These are phyloP conservation scores for Myocastor coypus DNA, from an alignment of 2,113 vertebrate species.

Conservation along the genomic window DNA sequence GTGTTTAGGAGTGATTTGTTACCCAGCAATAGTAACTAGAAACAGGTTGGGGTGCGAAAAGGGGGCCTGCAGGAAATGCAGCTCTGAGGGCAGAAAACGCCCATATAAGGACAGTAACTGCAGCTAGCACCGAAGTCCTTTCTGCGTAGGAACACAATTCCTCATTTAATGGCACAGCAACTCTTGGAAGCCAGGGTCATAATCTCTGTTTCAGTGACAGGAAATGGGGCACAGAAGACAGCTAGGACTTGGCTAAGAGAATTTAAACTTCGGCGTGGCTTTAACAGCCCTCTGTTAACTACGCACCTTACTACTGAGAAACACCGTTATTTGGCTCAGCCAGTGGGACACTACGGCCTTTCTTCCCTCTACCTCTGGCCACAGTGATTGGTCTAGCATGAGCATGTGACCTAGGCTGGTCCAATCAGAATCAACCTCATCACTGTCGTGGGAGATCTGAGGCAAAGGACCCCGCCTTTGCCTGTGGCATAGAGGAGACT, in stretches of 20 bases:
- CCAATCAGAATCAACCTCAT: constrained; percentile 20
- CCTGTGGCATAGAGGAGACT: neutral
- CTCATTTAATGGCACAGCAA: neutral
- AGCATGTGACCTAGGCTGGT: neutral
- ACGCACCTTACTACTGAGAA: neutral
- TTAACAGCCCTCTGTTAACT: neutral
- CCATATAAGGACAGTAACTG: too few species aligned
- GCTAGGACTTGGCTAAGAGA: neutral
- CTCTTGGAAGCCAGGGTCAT: neutral
- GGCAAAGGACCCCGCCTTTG: neutral
- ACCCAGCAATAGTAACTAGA: neutral
- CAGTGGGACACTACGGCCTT: neutral
- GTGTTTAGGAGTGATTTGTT: neutral
- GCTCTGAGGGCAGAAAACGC: neutral
- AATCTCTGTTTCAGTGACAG: neutral
- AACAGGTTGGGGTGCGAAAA: constrained; percentile 2
- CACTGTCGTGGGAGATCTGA: neutral
- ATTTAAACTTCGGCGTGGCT: neutral
- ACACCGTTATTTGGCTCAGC: neutral
- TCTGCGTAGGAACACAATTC: neutral
- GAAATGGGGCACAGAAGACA: neutral
- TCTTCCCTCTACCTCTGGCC: neutral
- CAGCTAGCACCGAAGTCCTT: neutral
- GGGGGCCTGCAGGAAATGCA: neutral
- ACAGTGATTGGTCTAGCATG: neutral